phyloP scores from a whole-genome alignment of 2,888 invertebrate genomes.

The Adelphocoris suturalis region DNA sequence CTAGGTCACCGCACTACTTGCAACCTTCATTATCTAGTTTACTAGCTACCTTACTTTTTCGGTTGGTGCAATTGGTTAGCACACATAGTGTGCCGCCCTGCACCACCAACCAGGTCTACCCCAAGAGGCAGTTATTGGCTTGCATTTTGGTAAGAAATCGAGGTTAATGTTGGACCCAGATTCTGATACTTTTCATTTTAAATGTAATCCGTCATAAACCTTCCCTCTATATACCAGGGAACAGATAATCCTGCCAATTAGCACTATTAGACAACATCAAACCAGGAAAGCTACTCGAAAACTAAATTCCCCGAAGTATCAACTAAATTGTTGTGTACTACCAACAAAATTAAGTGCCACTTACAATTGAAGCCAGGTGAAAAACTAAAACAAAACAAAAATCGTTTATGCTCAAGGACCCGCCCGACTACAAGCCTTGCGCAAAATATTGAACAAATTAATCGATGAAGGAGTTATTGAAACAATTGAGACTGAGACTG shows the following conservation, averaged over 20 bases:
- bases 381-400: constrained; percentile 30
- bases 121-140: constrained; percentile 28
- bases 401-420: constrained; percentile 53
- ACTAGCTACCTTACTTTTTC: too few relatives aligned
- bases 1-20: too few relatives aligned
- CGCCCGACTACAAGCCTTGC: constrained; percentile 2
- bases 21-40: too few relatives aligned
- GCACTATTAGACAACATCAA: background rate
- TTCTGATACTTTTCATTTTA: constrained; percentile 5
- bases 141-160: constrained; percentile 43
- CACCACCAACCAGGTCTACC: constrained; percentile 15
- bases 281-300: constrained; percentile 28
- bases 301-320: constrained; percentile 14
- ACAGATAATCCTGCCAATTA: background rate
- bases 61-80: too few relatives aligned
- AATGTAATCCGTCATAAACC: constrained; percentile 18
- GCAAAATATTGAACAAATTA: constrained; percentile 42
- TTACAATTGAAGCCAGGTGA: constrained; percentile 38
- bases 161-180: constrained; percentile 45
- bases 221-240: background rate
- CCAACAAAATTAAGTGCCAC: constrained; percentile 7
- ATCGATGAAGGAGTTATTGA: constrained; percentile 53
- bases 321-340: constrained; percentile 28
- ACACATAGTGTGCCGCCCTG: too few relatives aligned
- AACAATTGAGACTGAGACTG: constrained; percentile 31